These are phyloP conservation scores for Leucosticte australis DNA, from an alignment of 2,113 vertebrate genomes.

Conservation along the genomic window DNA sequence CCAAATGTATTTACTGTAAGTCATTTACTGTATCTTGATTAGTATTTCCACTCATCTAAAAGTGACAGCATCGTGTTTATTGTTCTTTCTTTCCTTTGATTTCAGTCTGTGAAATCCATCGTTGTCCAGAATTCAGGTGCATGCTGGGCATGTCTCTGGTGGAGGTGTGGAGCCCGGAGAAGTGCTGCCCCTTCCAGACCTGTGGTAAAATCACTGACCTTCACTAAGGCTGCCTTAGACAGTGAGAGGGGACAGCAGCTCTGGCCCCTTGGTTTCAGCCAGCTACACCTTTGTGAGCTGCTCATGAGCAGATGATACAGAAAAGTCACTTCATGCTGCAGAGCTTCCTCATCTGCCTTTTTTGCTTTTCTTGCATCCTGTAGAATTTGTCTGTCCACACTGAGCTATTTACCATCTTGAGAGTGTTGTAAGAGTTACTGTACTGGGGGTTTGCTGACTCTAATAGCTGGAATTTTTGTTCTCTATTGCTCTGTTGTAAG, in stretches of 20 bases:
- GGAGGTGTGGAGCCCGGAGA: constrained; percentile 77
- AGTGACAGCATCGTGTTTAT: not conserved
- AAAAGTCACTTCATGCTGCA: not conserved
- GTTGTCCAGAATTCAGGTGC: constrained; percentile 84
- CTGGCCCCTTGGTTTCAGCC: not conserved
- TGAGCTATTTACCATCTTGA: not conserved
- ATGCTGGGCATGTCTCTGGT: constrained; percentile 82
- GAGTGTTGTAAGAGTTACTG: not conserved
- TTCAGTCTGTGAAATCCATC: constrained; percentile 88
- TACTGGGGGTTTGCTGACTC: not conserved
- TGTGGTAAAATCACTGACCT: constrained; percentile 80
- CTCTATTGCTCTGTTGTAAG: not conserved
- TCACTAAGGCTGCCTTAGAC: not conserved
- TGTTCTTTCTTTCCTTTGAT: not conserved
- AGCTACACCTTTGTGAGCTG: not conserved
- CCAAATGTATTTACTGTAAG: not conserved
- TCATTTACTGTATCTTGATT: not conserved
- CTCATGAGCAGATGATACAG: not conserved
- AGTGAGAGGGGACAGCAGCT: not conserved
- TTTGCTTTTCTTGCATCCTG: not conserved
- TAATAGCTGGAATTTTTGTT: not conserved
- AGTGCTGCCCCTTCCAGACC: constrained; percentile 87
- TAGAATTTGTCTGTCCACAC: not conserved
- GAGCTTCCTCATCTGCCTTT: not conserved
- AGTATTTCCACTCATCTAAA: not conserved